Evolutionary conservation across 2,888 invertebrate species (phyloP).

Genomic region (Morpho achilles): DNA sequence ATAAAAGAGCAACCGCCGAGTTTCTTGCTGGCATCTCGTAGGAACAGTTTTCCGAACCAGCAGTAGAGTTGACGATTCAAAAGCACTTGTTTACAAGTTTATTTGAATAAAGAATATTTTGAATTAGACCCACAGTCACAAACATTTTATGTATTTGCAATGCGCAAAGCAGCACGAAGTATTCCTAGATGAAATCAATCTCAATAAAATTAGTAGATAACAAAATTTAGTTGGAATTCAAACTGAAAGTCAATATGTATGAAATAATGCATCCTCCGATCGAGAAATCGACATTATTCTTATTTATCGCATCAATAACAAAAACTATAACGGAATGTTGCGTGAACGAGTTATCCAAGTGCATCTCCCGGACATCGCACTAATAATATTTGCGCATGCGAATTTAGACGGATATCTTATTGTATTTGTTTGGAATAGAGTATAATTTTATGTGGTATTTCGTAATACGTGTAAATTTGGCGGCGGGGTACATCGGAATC

Average conservation of each 20-base stretch:
- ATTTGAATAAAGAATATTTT: no score
- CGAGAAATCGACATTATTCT: conserved; percentile 32
- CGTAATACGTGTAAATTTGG: conserved; percentile 31
- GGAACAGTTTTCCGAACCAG: no score
- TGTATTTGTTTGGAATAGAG: conserved; percentile 25
- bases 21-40: no score
- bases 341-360: conserved; percentile 67
- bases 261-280: conserved; percentile 18
- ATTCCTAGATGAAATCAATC: no score
- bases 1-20: no score
- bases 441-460: conserved; percentile 23
- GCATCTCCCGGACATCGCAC: conserved; percentile 58
- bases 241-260: background rate
- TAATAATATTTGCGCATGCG: conserved; percentile 1
- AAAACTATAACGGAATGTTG: conserved; percentile 44
- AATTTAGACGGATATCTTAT: conserved; percentile 23
- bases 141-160: no score
- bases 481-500: conserved; percentile 50
- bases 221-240: background rate
- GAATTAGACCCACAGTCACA: no score
- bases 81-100: no score
- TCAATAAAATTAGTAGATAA: no score
- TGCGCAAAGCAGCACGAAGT: no score
- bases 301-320: conserved; percentile 32
- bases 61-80: no score